Percentiles rank a stretch among this genome's conserved stretches.
Evolutionary conservation across 2,113 vertebrate species (phyloP).

Genomic region (Sander lucioperca): DNA sequence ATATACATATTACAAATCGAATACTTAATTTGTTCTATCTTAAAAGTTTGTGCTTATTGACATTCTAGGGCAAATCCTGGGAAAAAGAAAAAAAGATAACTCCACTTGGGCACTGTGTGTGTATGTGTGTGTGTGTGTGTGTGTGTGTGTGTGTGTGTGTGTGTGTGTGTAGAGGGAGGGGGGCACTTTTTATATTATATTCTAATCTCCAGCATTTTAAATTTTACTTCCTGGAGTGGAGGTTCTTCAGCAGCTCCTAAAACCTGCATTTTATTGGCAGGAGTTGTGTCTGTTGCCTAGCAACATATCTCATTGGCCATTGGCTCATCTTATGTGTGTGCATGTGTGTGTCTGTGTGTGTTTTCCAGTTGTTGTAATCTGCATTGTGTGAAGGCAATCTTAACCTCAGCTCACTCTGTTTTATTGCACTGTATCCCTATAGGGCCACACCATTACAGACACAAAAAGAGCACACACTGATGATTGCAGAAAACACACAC

Average conservation of each 20-base stretch:
- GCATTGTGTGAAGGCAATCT: conserved; percentile 37
- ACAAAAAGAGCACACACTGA: conserved; percentile 13
- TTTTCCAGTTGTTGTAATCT: conserved; percentile 42
- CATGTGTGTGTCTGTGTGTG: conserved; percentile 3
- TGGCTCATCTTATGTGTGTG: conserved; percentile 35
- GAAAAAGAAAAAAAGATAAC: neutral
- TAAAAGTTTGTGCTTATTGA: neutral
- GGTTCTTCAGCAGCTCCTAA: conserved; percentile 22
- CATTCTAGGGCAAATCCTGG: neutral
- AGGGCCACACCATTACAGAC: conserved; percentile 4
- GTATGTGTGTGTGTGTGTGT: no score
- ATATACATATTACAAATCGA: neutral
- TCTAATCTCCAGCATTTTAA: conserved; percentile 27
- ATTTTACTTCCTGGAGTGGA: conserved; percentile 18
- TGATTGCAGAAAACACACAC: conserved; percentile 39
- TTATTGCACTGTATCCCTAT: conserved; percentile 37
- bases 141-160: no score
- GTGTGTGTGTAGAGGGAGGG: no score
- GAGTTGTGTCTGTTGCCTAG: conserved; percentile 64
- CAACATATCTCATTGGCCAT: conserved; percentile 63
- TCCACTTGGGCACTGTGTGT: neutral
- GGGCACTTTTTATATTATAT: neutral
- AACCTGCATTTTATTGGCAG: conserved; percentile 33
- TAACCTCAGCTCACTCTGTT: conserved; percentile 37
- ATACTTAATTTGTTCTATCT: neutral